Base-by-base conservation (phyloP, 2,113 vertebrate genomes). In the Paedocypris sp. region DNA sequence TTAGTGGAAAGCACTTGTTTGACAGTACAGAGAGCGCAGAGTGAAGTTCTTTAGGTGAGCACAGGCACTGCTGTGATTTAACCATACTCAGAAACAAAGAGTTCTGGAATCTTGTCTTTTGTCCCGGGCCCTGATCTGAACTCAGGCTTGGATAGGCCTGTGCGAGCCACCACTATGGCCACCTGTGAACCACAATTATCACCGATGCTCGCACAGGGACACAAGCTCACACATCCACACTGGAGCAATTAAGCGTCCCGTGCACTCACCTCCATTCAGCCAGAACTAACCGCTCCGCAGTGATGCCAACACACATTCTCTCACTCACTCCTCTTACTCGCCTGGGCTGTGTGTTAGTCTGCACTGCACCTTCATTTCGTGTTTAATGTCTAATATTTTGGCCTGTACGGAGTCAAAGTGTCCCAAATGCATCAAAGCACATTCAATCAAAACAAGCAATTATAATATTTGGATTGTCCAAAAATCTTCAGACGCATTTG, bases 221-320 rank as follows among this genome's bases (percentile, higher is more conserved):
- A 41, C 60, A 46, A 16, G 48, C 38, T 35, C 25, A 43, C 42
- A 31, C 57, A 54, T 57, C 33, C 63, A 73, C 60, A 35, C 72
- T 66, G 73, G 59, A 82, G 76, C 85, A 84, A 82, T 85, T 85
- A 86, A 58, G 68, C 7, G 62, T 66, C 73, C 73, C n/a, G 20
- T 68, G 62, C 70, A 72, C 60, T 75, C 70, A 62, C 63, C 74
- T 76, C 64, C 78, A 79, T 72, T 78, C 80, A 79, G 62, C 72
- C 70, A 71, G 75, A 68, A 78, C 70, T 69, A 71, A 78, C 59
- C 69, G 74, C 72, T 57, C 36, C 38, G 49, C 39, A 47, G 42
- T 61, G 38, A 45, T 65, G 68, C 62, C 70, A 78, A 69, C 67
- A n/a, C 33, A 77, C 77, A 82, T 60, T 69, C 52, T 35, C 63